phyloP scores from a whole-genome alignment of 2,888 invertebrate genomes.

The Brachyptera risi region DNA sequence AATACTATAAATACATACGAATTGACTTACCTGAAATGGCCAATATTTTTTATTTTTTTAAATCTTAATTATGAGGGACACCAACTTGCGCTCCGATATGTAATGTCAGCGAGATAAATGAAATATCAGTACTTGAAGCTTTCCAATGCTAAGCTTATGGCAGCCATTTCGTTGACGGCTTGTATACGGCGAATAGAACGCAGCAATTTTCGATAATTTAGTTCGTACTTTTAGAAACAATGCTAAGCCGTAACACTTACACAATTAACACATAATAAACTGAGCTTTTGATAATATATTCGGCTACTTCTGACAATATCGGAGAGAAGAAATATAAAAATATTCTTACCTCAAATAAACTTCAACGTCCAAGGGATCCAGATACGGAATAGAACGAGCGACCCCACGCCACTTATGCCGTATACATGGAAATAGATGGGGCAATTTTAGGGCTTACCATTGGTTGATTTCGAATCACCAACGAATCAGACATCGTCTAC shows the following conservation, averaged over 20 bases:
- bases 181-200: slow-evolving; percentile 41
- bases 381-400: slow-evolving; percentile 57
- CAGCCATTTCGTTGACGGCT: slow-evolving; percentile 52
- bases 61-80: neutral
- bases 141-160: slow-evolving; percentile 51
- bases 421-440: slow-evolving; percentile 50
- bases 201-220: slow-evolving; percentile 42
- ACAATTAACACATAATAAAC: slow-evolving; percentile 40
- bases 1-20: neutral
- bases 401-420: slow-evolving; percentile 62
- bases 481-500: slow-evolving; percentile 47
- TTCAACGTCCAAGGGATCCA: slow-evolving; percentile 55
- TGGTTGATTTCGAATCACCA: slow-evolving; percentile 57
- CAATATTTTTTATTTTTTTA: neutral
- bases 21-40: slow-evolving; percentile 11
- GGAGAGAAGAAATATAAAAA: slow-evolving; percentile 51
- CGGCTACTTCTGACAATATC: slow-evolving; percentile 47
- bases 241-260: slow-evolving; percentile 36
- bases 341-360: slow-evolving; percentile 56
- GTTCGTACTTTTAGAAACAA: slow-evolving; percentile 40
- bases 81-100: slow-evolving; percentile 34
- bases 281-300: slow-evolving; percentile 34
- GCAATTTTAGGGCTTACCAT: slow-evolving; percentile 46
- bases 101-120: slow-evolving; percentile 29
- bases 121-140: slow-evolving; percentile 24